Conservation (phyloP, 2,113 vertebrate species). For the Dinomys branickii region DNA sequence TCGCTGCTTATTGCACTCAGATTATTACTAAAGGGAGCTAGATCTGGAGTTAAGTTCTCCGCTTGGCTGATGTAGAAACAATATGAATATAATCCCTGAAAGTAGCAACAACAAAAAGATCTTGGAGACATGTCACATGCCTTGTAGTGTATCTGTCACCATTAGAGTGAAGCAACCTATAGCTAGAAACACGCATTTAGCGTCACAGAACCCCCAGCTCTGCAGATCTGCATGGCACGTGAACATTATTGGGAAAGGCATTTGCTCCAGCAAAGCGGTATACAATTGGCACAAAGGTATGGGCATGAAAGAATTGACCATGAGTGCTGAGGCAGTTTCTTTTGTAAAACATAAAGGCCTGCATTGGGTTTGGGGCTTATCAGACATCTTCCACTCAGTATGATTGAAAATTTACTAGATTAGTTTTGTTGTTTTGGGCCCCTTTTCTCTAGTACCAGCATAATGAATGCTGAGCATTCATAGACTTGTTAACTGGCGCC, state of each 20-base stretch:
- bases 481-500: background rate
- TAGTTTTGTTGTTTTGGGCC: background rate
- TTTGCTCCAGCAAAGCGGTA: conserved; percentile 43
- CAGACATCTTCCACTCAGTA: background rate
- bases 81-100: background rate
- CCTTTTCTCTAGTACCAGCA: background rate
- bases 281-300: conserved; percentile 27
- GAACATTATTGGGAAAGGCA: conserved; percentile 34
- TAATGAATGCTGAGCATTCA: background rate
- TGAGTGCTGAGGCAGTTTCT: background rate
- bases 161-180: background rate
- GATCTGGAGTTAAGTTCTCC: conserved; percentile 15
- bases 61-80: background rate
- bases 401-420: conserved; percentile 5
- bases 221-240: background rate
- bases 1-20: background rate
- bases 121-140: background rate
- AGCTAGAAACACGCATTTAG: background rate
- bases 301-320: background rate
- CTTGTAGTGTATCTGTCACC: background rate
- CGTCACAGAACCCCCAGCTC: conserved; percentile 33
- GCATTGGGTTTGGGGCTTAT: background rate
- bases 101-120: background rate
- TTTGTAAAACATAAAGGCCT: background rate
- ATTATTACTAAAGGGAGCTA: background rate